phyloP scores from a whole-genome alignment of 2,888 invertebrate species.

The Drosophila tripunctata region DNA sequence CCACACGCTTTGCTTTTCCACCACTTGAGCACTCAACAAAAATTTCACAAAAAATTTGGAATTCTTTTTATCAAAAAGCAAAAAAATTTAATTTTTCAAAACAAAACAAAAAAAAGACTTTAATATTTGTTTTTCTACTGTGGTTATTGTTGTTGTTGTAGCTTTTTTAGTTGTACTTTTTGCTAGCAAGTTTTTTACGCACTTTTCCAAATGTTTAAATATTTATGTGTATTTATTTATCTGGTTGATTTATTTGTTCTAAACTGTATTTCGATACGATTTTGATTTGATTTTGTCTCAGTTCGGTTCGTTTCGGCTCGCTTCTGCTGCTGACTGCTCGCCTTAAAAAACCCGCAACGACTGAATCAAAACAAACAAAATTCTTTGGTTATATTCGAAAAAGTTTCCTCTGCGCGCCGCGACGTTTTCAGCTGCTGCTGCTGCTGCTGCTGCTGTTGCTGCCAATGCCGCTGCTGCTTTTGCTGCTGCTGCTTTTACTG shows the following conservation, averaged over 20 bases:
- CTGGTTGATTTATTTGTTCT: conserved; percentile 45
- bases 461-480: background rate
- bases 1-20: conserved; percentile 21
- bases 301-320: too few species aligned
- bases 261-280: conserved; percentile 10
- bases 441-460: conserved; percentile 7
- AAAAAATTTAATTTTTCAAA: conserved; percentile 7
- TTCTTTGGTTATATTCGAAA: conserved; percentile 80
- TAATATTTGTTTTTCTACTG: background rate
- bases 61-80: conserved; percentile 1
- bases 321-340: conserved; percentile 57
- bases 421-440: conserved; percentile 23
- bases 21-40: conserved; percentile 35
- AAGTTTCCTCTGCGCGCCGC: conserved; percentile 36
- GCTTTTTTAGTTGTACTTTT: conserved; percentile 1
- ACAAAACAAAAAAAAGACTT: conserved; percentile 3
- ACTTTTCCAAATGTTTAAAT: conserved; percentile 40
- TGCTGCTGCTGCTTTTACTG: conserved; percentile 28
- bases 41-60: conserved; percentile 22
- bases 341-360: conserved; percentile 80
- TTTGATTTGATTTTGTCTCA: background rate
- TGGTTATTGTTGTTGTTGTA: conserved; percentile 2
- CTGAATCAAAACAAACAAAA: conserved; percentile 82
- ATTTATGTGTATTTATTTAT: conserved; percentile 21
- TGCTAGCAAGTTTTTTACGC: background rate